Evolutionary conservation across 1,140 invertebrate species (phyloP).

Genomic region (Caerostris darwini): DNA sequence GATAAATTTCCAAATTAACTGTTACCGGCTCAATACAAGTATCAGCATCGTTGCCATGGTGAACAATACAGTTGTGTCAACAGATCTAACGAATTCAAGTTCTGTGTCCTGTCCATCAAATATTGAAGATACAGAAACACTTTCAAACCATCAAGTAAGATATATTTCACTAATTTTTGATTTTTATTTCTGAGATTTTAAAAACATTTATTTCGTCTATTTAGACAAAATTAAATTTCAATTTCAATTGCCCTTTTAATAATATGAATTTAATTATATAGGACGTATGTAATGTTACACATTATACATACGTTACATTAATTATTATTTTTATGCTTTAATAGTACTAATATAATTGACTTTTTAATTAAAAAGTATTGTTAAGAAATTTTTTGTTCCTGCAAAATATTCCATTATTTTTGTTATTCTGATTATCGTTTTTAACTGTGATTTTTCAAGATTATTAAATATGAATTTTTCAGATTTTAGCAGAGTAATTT

Average conservation of each 20-base stretch:
- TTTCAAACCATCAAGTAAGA: background rate
- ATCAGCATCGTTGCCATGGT: slow-evolving; percentile 48
- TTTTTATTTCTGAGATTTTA: background rate
- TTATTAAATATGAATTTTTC: background rate
- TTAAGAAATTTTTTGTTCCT: background rate
- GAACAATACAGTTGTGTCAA: background rate
- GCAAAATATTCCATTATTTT: background rate
- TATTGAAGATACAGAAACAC: no score
- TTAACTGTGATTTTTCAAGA: background rate
- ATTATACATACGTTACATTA: background rate
- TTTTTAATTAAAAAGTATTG: background rate
- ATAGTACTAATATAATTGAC: background rate
- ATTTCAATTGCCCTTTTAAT: background rate
- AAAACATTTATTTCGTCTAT: background rate
- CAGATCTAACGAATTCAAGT: background rate
- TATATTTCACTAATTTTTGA: no score
- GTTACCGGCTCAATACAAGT: background rate
- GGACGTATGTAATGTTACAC: background rate
- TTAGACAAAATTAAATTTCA: background rate
- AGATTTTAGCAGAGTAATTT: background rate
- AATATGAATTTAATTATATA: background rate
- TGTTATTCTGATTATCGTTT: background rate
- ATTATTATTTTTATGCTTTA: background rate
- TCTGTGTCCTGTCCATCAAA: background rate
- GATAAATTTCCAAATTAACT: background rate